A percentile compares a stretch with the other conserved stretches of the same genome.
These are phyloP conservation scores for Sciaenops ocellatus DNA, from an alignment of 2,797 vertebrate genomes.

Conservation along the genomic window DNA sequence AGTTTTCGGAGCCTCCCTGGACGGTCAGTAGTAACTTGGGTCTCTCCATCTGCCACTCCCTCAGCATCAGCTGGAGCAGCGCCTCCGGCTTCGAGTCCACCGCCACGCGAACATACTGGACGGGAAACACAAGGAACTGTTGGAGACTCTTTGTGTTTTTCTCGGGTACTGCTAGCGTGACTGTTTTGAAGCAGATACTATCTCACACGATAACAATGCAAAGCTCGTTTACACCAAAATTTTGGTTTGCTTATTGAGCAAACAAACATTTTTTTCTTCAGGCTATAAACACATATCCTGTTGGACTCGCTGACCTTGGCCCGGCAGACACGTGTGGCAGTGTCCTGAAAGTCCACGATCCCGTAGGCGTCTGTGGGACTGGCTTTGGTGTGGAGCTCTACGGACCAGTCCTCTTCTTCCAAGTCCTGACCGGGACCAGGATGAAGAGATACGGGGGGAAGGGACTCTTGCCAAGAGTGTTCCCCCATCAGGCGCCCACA, in stretches of 20 bases:
- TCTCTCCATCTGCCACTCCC: constrained; percentile 96
- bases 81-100: constrained; percentile 91
- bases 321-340: constrained; percentile 90
- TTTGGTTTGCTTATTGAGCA: neutral
- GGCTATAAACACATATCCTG: neutral
- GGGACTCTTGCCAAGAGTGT: constrained; percentile 84
- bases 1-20: constrained; percentile 94
- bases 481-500: constrained; percentile 94
- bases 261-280: neutral
- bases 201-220: constrained; percentile 34
- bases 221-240: constrained; percentile 12
- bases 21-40: constrained; percentile 95
- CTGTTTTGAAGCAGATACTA: constrained; percentile 31
- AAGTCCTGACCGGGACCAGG: constrained; percentile 68
- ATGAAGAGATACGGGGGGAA: constrained; percentile 73
- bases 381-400: constrained; percentile 88
- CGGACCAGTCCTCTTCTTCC: constrained; percentile 90
- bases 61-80: constrained; percentile 92
- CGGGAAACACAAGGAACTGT: constrained; percentile 44
- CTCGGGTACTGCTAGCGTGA: neutral
- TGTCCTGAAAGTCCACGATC: constrained; percentile 94
- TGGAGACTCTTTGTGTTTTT: neutral
- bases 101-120: constrained; percentile 93
- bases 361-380: constrained; percentile 95
- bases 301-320: constrained; percentile 89